phyloP scores from a whole-genome alignment of 2,888 invertebrate genomes.

The Sphaerophoria rueppellii region DNA sequence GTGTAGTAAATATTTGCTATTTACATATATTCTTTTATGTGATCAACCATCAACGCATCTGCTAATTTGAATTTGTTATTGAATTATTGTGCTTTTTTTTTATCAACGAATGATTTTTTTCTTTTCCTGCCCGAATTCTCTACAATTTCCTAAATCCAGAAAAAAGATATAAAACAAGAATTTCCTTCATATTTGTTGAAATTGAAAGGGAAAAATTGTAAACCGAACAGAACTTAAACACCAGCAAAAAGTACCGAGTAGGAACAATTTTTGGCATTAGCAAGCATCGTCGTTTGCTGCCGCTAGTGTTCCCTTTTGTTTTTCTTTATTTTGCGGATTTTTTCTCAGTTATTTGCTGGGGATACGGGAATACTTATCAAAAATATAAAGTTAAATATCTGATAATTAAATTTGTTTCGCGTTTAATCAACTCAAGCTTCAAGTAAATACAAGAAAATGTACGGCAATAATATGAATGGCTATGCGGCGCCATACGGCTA shows the following conservation, averaged over 20 bases:
- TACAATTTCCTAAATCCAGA: no score
- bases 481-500: slow-evolving; percentile 77
- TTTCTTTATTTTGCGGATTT: slow-evolving; percentile 60
- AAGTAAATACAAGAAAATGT: slow-evolving; percentile 72
- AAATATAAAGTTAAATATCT: slow-evolving; percentile 36
- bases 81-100: neutral
- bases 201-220: slow-evolving; percentile 19
- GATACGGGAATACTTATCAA: slow-evolving; percentile 31
- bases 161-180: no score
- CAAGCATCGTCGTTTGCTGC: slow-evolving; percentile 53
- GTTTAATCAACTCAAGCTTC: slow-evolving; percentile 40
- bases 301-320: slow-evolving; percentile 65
- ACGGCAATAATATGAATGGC: slow-evolving; percentile 77
- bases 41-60: no score
- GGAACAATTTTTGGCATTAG: slow-evolving; percentile 38
- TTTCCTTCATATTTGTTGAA: neutral
- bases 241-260: slow-evolving; percentile 56
- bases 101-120: slow-evolving; percentile 22
- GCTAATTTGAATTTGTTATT: neutral
- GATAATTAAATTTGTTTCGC: slow-evolving; percentile 9
- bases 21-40: slow-evolving; percentile 15
- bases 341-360: slow-evolving; percentile 24
- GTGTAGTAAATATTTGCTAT: slow-evolving; percentile 29
- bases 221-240: slow-evolving; percentile 69
- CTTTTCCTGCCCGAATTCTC: neutral